phyloP scores from a whole-genome alignment of 2,797 vertebrate species.

The Hypotaenidia okinawae region DNA sequence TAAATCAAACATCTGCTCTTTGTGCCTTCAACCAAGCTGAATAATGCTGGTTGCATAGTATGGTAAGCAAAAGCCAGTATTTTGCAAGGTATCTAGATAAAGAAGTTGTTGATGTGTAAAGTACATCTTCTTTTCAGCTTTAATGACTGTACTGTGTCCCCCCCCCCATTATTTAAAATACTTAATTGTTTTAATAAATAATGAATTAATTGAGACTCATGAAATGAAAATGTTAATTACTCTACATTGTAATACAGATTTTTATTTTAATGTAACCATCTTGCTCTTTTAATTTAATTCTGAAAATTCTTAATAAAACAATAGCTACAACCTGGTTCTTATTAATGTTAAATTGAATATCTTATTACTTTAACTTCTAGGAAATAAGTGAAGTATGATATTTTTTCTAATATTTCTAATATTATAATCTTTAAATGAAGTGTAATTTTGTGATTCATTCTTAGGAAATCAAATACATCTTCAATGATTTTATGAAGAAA shows the following conservation, averaged over 20 bases:
- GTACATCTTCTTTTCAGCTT: background rate
- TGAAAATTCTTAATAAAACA: background rate
- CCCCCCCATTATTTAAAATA: background rate
- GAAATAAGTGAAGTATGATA: background rate
- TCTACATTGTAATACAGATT: background rate
- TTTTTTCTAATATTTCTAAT: background rate
- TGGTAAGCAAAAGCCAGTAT: background rate
- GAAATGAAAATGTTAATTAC: background rate
- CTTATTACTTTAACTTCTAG: background rate
- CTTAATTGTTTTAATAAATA: background rate
- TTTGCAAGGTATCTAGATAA: background rate
- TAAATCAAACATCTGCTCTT: constrained; percentile 54
- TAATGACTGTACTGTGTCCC: background rate
- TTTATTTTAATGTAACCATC: background rate
- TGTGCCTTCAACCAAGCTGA: background rate
- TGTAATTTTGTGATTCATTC: background rate
- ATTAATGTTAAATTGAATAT: background rate
- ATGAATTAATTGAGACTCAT: background rate
- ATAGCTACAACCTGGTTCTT: background rate
- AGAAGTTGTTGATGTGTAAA: background rate
- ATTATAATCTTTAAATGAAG: background rate
- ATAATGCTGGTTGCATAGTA: background rate
- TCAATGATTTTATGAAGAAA: background rate
- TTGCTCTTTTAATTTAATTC: background rate
- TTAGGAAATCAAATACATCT: background rate